Evolutionary conservation across 1,140 invertebrate genomes (phyloP), one percentile per base, ranked within the genome.

Genomic region (Melitaea cinxia): DNA sequence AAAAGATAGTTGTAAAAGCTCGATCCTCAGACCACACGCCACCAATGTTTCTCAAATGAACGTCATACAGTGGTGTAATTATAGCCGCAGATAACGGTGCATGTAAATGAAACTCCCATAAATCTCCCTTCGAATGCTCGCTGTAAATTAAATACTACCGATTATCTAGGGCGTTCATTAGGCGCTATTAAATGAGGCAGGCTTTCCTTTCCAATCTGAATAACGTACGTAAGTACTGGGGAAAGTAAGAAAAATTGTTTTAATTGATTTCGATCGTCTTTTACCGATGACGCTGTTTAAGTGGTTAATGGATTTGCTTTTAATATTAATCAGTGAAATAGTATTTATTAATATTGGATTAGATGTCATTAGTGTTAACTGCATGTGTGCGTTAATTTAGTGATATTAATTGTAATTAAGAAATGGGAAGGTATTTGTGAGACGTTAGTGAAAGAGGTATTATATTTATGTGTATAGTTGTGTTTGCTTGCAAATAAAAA

Each of bases 121-220:
- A 65, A 58, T 47, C 23, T 56, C 24, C 49, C 15, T 17, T 53
- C 30, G 47, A 39, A 45, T 50, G 30, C n/a, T 21, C 17, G 23
- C 21, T 50, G 55, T 54, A 65, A 65, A 65, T 65, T 58, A 65
- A 65, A 62, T 62, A 21, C 39, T 56, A 24, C 17, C 45, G 63
- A 58, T 65, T 53, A 65, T 65, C 63, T 53, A 47, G 63, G 37
- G 23, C 47, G 37, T 65, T 66, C 56, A 49, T 66, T 66, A 66
- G 33, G 21, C 21, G 50, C 17, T 35, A 53, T 54, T 66, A 54
- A 66, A 59, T 54, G 52, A 28, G 55, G 45, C 45, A 14, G 33
- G 35, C 45, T 57, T 57, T 65, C 55, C 47, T 57, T 57, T 65
- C 47, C 26, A 65, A 65, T 56, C 30, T 49, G 26, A 57, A 26